phyloP scores from a whole-genome alignment of 1,140 invertebrate genomes.

The Xylocopa sonorina region DNA sequence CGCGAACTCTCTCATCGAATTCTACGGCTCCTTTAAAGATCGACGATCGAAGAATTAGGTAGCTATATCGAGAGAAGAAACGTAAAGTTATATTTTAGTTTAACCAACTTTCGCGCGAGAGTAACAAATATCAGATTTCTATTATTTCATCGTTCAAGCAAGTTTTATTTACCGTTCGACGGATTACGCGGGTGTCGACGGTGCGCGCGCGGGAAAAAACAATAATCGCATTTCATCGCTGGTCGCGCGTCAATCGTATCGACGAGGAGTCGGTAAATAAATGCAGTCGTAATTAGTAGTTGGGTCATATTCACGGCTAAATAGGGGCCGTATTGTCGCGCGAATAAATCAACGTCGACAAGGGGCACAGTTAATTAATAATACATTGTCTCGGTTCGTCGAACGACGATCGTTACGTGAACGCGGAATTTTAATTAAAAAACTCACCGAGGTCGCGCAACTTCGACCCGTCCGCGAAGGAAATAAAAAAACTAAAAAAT shows the following conservation, averaged over 20 bases:
- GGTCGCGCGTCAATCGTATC: constrained; percentile 24
- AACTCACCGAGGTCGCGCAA: background rate
- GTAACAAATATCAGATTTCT: too few species aligned
- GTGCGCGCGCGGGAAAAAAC: background rate
- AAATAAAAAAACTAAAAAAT: background rate
- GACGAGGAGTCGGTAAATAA: constrained; percentile 54
- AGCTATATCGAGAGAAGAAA: too few species aligned
- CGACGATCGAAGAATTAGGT: too few species aligned
- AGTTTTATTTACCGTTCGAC: background rate
- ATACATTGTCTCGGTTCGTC: constrained; percentile 37
- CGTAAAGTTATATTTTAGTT: too few species aligned
- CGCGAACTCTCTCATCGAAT: background rate
- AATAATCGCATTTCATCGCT: constrained; percentile 25
- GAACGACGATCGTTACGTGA: constrained; percentile 16
- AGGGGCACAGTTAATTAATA: constrained; percentile 41
- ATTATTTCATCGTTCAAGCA: background rate
- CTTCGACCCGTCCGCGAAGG: too few species aligned
- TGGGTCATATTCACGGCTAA: constrained; percentile 32
- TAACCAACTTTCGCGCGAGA: too few species aligned
- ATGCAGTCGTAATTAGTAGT: constrained; percentile 53
- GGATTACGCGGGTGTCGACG: background rate
- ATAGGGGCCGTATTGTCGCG: constrained; percentile 40
- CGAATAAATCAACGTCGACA: constrained; percentile 45
- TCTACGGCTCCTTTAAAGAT: too few species aligned
- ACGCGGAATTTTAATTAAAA: constrained; percentile 18